Conservation (phyloP, 2,888 invertebrate species). For the Drosophila testacea region DNA sequence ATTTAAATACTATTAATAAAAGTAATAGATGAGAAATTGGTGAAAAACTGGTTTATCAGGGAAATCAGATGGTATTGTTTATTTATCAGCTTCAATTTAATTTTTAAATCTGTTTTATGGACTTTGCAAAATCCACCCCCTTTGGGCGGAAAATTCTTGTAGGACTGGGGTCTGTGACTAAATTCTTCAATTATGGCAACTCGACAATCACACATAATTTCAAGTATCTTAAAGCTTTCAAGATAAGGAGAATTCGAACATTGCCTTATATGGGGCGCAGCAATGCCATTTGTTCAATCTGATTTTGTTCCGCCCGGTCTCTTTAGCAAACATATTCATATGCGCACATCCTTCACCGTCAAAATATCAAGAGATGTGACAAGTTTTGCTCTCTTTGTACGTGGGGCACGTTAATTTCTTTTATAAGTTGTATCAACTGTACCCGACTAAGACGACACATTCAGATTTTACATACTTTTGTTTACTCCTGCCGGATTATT, state of each 20-base stretch:
- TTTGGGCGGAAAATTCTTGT: background rate
- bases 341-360: constrained; percentile 19
- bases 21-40: too few relatives aligned
- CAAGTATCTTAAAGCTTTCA: constrained; percentile 18
- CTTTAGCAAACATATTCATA: constrained; percentile 2
- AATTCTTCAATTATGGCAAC: background rate
- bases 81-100: too few relatives aligned
- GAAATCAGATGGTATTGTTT: too few relatives aligned
- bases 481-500: background rate
- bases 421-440: constrained; percentile 14
- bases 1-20: background rate
- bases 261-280: constrained; percentile 14
- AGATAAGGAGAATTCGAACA: constrained; percentile 12
- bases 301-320: background rate
- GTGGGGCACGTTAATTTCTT: constrained; percentile 9
- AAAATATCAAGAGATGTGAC: constrained; percentile 8
- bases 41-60: too few relatives aligned
- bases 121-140: constrained; percentile 1
- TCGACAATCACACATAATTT: constrained; percentile 4
- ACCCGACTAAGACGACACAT: constrained; percentile 5
- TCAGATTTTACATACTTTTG: background rate
- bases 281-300: constrained; percentile 4
- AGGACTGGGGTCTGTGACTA: background rate
- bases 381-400: constrained; percentile 10
- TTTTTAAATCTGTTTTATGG: background rate